Evolutionary conservation across 2,797 vertebrate genomes (phyloP).

Genomic region (Chaenodraco wilsoni): DNA sequence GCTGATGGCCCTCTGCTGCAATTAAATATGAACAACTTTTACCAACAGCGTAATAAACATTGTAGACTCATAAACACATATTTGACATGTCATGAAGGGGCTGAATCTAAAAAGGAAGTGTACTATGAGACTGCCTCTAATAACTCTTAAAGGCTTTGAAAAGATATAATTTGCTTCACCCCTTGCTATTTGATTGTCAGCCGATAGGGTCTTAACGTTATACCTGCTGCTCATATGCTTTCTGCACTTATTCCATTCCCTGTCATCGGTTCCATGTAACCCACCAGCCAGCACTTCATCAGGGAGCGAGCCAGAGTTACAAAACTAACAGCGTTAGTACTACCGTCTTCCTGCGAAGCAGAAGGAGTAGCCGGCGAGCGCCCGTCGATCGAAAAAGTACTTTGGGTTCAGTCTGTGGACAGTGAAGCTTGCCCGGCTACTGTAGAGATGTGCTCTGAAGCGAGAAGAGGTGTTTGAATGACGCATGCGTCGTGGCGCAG

Average conservation of each 20-base stretch:
- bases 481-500: no score
- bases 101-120: not conserved
- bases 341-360: no score
- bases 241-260: not conserved
- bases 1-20: not conserved
- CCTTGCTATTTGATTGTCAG: constrained; percentile 4
- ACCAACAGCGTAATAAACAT: not conserved
- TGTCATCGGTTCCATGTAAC: not conserved
- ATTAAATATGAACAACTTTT: not conserved
- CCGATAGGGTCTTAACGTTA: not conserved
- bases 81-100: not conserved
- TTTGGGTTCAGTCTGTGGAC: no score
- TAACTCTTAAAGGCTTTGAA: not conserved
- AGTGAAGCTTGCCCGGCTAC: no score
- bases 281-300: not conserved
- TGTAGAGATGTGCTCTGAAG: no score
- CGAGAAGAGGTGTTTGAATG: no score
- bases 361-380: no score
- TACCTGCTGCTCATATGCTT: not conserved
- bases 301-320: not conserved
- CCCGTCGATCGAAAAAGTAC: no score
- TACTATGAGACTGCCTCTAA: not conserved
- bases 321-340: no score
- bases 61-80: not conserved
- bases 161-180: not conserved